Evolutionary conservation across 2,888 invertebrate species (phyloP), one percentile per base, ranked within the genome.

Genomic region (Corythucha ciliata): DNA sequence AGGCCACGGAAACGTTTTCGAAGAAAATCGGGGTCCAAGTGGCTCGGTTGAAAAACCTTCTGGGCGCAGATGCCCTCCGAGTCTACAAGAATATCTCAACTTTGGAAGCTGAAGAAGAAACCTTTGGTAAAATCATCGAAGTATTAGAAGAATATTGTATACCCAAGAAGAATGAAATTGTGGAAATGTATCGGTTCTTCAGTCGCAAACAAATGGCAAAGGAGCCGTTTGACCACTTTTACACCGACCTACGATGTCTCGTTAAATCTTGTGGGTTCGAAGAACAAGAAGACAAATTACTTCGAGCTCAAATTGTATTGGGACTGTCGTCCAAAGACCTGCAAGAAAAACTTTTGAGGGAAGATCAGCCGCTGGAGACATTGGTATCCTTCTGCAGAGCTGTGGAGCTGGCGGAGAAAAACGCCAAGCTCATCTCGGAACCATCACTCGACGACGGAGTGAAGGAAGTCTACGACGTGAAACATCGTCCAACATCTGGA

Each of bases 131-230:
- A 14, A 48, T 57, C 20, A 41, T 54, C 32, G 37, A 53, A 2
- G 44, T 37, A 22, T 37, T 54, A 18, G 53, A 57, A 41, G 39
- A 24, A 25, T 49, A 54, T 39, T 55, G 54, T 18, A 48, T 44
- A 6, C 55, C 55, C 18, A 44, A 42, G 32, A 51, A 49, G 44
- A 58, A 55, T 51, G 48, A 50, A 46, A 44, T 47, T 16, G 52
- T 53, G 47, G 57, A 50, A n/a, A 53, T 55, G 20, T 54, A 46
- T 26, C 45, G 50, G 27, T 58, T 58, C 29, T 53, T 56, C 22
- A 48, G 33, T 24, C 42, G 54, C 16, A 39, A 34, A 7, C 57
- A 57, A 49, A 22, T 40, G 22, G 14, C 3, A 29, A 40, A 36
- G 36, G 56, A 54, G 33, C 48, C 54, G 14, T 56, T 57, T 44